These are phyloP conservation scores for Drosophila orena DNA, from an alignment of 1,140 invertebrate species.

Conservation along the genomic window DNA sequence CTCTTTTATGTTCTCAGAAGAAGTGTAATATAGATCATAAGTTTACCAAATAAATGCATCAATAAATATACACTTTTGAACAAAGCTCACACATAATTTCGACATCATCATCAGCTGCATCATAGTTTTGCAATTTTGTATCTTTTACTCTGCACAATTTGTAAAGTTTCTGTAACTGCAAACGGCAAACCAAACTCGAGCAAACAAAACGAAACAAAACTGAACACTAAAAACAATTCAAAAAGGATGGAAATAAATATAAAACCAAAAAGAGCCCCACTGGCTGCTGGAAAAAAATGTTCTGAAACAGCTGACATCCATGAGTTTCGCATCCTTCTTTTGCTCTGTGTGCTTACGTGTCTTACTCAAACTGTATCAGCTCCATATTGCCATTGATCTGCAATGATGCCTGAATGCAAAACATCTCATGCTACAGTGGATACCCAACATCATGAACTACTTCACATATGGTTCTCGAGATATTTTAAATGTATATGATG, in stretches of 20 bases:
- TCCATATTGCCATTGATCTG: slow-evolving; percentile 65
- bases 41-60: slow-evolving; percentile 16
- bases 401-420: slow-evolving; percentile 62
- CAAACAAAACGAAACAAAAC: slow-evolving; percentile 41
- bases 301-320: slow-evolving; percentile 47
- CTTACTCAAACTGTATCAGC: not conserved
- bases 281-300: slow-evolving; percentile 37
- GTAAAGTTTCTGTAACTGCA: slow-evolving; percentile 66
- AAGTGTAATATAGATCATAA: not conserved
- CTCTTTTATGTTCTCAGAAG: not conserved
- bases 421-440: slow-evolving; percentile 30
- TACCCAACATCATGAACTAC: not conserved
- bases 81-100: slow-evolving; percentile 13
- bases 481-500: no score
- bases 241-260: slow-evolving; percentile 49
- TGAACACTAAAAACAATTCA: slow-evolving; percentile 9
- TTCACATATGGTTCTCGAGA: no score
- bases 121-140: slow-evolving; percentile 73
- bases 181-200: slow-evolving; percentile 43
- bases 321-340: not conserved
- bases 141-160: slow-evolving; percentile 64
- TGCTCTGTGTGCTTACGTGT: slow-evolving; percentile 17
- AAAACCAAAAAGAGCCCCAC: slow-evolving; percentile 38
- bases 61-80: slow-evolving; percentile 9
- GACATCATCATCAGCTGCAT: slow-evolving; percentile 52